These are phyloP conservation scores for Chionis minor DNA, from an alignment of 2,113 vertebrate species.

Conservation along the genomic window DNA sequence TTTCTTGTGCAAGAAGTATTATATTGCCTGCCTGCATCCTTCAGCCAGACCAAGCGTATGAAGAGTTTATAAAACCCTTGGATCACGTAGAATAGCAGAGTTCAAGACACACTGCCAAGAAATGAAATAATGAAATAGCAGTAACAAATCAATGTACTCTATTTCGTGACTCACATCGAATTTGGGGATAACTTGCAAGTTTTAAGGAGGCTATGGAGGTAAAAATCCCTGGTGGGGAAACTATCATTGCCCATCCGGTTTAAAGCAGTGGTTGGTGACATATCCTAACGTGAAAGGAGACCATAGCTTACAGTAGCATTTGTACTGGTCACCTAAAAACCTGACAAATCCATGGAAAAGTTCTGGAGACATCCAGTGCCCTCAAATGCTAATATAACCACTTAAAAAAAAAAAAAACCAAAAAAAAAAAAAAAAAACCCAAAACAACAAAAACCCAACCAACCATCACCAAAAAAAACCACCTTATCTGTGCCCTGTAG, in stretches of 20 bases:
- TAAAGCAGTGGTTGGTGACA: not conserved
- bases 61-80: not conserved
- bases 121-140: not conserved
- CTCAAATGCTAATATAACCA: not conserved
- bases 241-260: accelerated
- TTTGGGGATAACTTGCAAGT: not conserved
- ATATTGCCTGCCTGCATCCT: not conserved
- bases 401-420: not conserved
- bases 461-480: too few species aligned
- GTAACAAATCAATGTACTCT: not conserved
- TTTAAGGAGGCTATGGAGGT: not conserved
- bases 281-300: not conserved
- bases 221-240: not conserved
- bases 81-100: accelerated
- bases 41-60: not conserved
- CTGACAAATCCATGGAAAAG: not conserved
- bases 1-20: not conserved
- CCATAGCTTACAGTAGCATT: not conserved
- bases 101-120: not conserved
- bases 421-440: not conserved
- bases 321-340: not conserved
- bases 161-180: not conserved
- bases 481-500: not conserved
- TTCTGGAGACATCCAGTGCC: not conserved
- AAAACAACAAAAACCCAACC: too few species aligned